phyloP scores from a whole-genome alignment of 2,113 vertebrate genomes.

The Gyps fulvus region DNA sequence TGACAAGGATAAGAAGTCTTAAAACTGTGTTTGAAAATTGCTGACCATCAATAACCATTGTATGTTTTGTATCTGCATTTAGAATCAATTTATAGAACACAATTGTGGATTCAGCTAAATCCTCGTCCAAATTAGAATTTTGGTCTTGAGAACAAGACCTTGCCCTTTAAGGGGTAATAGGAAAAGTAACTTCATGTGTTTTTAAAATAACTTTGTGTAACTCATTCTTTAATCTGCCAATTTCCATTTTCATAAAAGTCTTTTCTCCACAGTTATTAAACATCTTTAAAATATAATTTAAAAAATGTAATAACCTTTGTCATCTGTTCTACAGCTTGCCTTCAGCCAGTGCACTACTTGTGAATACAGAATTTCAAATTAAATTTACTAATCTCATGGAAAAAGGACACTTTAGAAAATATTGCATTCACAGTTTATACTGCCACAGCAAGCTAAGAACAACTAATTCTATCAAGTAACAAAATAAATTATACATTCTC shows the following conservation, averaged over 20 bases:
- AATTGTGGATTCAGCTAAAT: neutral
- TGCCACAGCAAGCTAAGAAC: constrained; percentile 37
- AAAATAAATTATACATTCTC: constrained; percentile 25
- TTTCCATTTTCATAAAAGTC: constrained; percentile 64
- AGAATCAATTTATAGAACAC: neutral
- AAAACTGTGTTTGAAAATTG: neutral
- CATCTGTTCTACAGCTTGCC: constrained; percentile 61
- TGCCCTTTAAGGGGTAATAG: neutral
- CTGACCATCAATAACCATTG: neutral
- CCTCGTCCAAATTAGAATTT: neutral
- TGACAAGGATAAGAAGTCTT: neutral
- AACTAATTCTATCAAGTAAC: constrained; percentile 63
- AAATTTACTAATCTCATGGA: constrained; percentile 69
- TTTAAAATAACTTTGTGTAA: constrained; percentile 44
- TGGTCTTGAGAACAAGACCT: neutral
- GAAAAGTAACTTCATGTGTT: constrained; percentile 12
- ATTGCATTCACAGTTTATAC: constrained; percentile 42
- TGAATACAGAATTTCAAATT: constrained; percentile 69
- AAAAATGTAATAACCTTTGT: constrained; percentile 70
- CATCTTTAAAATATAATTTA: constrained; percentile 67
- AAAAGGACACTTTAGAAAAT: constrained; percentile 56
- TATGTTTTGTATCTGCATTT: neutral
- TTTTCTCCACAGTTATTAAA: constrained; percentile 69
- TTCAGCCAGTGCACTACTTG: constrained; percentile 47
- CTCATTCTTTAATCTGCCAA: constrained; percentile 53